These are phyloP conservation scores for zebrafish (Danio rerio) DNA, from an alignment of 2,113 vertebrate genomes.

Conservation along the genomic window GRCz12tu NC_133187.1:49290001-49290500, in stretches of 20 bases:
- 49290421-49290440: constrained; percentile 96
- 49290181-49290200: background rate
- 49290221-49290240: no score
- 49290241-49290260: no score
- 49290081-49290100: no score
- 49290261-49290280: no score
- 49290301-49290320: background rate
- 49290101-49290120: no score
- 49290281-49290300: background rate
- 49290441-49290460: constrained; percentile 96
- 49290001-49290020: background rate
- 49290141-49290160: no score
- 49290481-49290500: background rate
- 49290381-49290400: constrained; percentile 95
- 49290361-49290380: constrained; percentile 89
- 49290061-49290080: no score
- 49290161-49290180: no score
- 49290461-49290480: constrained; percentile 83
- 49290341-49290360: constrained; percentile 94
- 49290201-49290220: background rate
- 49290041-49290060: no score
- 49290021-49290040: background rate
- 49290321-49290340: constrained; percentile 33
- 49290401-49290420: constrained; percentile 94
- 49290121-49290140: no score